Conservation (phyloP, 2,888 invertebrate species). For the Bembecia ichneumoniformis region DNA sequence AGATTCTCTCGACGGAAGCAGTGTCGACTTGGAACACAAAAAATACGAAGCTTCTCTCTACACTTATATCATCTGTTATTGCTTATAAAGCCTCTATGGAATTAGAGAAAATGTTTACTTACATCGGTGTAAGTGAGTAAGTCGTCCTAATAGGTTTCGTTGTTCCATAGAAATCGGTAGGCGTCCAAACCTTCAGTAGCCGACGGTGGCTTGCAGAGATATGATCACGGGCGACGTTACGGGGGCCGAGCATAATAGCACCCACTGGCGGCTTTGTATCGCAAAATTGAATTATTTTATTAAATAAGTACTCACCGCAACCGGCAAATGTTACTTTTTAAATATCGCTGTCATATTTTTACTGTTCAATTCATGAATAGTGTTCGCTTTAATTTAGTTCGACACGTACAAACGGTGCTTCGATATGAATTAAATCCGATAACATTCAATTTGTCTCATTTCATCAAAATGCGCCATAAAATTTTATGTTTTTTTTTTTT, state of each 20-base stretch:
- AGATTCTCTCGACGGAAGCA: no score
- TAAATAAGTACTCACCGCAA: neutral
- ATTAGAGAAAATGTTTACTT: no score
- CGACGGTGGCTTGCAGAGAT: slow-evolving; percentile 35
- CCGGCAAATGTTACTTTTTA: neutral
- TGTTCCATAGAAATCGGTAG: slow-evolving; percentile 8
- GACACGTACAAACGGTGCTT: neutral
- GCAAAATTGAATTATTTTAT: slow-evolving; percentile 21
- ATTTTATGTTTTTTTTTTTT: no score
- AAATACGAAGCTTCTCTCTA: no score
- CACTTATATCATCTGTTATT: no score
- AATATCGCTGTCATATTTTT: neutral
- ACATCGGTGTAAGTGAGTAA: no score
- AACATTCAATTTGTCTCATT: neutral
- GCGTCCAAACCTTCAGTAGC: slow-evolving; percentile 30
- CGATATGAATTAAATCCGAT: neutral
- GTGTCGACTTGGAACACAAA: no score
- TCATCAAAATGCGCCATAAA: neutral
- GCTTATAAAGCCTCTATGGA: no score
- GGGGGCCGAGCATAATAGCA: slow-evolving; percentile 6
- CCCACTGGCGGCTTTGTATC: slow-evolving; percentile 19
- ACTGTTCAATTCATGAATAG: neutral
- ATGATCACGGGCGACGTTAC: slow-evolving; percentile 27
- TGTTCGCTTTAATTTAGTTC: neutral
- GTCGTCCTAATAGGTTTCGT: neutral